Evolutionary conservation across 2,113 vertebrate genomes (phyloP).

Genomic region (Cebidichthys violaceus): DNA sequence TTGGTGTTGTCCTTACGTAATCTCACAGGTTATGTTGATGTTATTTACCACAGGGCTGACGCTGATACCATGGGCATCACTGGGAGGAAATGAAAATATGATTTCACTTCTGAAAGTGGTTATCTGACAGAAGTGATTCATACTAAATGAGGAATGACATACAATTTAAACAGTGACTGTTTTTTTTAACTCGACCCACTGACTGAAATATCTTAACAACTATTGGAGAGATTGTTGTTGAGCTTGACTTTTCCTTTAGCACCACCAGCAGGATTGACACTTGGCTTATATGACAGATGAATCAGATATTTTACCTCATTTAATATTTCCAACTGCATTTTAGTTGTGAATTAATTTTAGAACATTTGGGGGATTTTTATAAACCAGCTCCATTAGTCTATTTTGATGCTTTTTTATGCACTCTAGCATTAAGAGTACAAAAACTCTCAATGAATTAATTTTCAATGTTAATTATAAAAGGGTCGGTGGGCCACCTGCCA

Average conservation of each 20-base stretch:
- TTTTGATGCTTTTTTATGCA: not conserved
- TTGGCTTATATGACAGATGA: too few species aligned
- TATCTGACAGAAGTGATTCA: not conserved
- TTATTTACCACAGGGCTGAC: not conserved
- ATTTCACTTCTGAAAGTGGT: not conserved
- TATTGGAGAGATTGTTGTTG: not conserved
- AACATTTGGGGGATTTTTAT: too few species aligned
- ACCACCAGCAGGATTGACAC: not conserved
- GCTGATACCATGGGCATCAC: slow-evolving; percentile 3
- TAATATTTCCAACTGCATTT: not conserved
- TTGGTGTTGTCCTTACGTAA: slow-evolving; percentile 21
- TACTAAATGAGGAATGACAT: not conserved
- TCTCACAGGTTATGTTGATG: slow-evolving; percentile 12
- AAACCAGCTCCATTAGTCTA: not conserved
- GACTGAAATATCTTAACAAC: not conserved
- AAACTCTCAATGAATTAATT: not conserved
- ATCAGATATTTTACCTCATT: not conserved
- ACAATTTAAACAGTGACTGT: not conserved
- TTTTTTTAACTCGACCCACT: not conserved
- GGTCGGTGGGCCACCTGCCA: not conserved
- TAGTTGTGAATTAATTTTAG: not conserved
- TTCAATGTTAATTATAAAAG: not conserved
- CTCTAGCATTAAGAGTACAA: too few species aligned
- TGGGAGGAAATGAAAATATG: slow-evolving; percentile 5
- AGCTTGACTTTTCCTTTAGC: not conserved